Conservation (phyloP, 2,888 invertebrate species). For the Folsomia manolachei region DNA sequence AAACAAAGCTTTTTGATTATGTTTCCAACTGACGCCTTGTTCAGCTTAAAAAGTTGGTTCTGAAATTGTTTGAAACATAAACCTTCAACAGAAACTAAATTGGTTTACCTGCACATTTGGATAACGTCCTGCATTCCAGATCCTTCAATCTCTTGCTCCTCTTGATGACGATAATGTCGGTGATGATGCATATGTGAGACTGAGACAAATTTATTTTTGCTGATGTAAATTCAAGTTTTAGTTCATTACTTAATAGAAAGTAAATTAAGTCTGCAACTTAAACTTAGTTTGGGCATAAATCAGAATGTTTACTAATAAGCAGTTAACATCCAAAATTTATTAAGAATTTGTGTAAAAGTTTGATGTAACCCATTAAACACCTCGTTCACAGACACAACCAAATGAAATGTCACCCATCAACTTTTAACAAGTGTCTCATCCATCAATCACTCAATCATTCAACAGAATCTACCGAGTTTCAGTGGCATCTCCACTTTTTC, state of each 20-base stretch:
- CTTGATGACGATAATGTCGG: background rate
- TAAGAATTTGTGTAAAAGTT: too few relatives aligned
- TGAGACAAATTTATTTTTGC: background rate
- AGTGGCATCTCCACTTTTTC: background rate
- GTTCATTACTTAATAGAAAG: too few relatives aligned
- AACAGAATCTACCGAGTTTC: background rate
- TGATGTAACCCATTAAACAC: background rate
- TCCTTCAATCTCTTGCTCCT: conserved; percentile 20
- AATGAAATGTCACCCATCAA: background rate
- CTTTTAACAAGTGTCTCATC: background rate
- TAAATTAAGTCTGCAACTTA: too few relatives aligned
- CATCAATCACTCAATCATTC: background rate
- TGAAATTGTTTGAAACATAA: too few relatives aligned
- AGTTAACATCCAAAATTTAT: too few relatives aligned
- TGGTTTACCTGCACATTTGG: conserved; percentile 50
- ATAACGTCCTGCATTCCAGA: conserved; percentile 50
- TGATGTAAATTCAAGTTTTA: too few relatives aligned
- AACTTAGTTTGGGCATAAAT: too few relatives aligned
- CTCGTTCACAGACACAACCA: background rate
- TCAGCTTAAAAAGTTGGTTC: too few relatives aligned
- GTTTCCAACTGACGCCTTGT: too few relatives aligned
- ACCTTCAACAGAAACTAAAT: too few relatives aligned
- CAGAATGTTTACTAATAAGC: too few relatives aligned
- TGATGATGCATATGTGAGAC: conserved; percentile 37
- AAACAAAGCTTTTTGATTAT: too few relatives aligned